Base-by-base conservation (phyloP, 92 coral and sea anemone genomes). In the Zoanthus sociatus region DNA sequence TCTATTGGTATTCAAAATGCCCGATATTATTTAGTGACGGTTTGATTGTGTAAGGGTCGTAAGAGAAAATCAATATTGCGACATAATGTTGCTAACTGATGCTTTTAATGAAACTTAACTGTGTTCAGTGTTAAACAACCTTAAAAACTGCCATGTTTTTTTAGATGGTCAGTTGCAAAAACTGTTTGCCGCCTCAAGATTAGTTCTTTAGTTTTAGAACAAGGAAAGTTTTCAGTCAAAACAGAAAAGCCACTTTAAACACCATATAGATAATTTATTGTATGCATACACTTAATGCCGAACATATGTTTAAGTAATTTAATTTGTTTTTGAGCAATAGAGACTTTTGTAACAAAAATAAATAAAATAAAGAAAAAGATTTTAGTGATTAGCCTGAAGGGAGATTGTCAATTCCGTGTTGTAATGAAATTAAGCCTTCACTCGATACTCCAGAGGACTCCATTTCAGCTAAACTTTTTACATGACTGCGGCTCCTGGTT, bases 201-300 rank as follows among this genome's bases (percentile, higher is more conserved):
- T 58, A 58, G 2, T 14, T 58, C 66, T 58, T 58, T 58, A 58
- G 66, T 6, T 11, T 1, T 11, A 58, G n/a, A 11, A 58, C n/a
- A 14, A 58, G n/a, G 66, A 58, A 2, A 58, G 16, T 11, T 14
- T 58, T 58, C 14, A 11, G 16, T 50, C 12, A 3, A 26, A 26
- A 50, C 10, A 50, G 55, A 7, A 50, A 50, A 37, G 42, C 7
- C 7, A 11, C 12, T 50, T 50, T 50, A 50, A 2, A 50, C 55
- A 50, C 5, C 42, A 37, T 50, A 11, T 50, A 11, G 55, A 32
- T 70, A 71, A 71, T 37, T 71, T 71, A 71, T 71, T 71, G 42
- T 71, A 71, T 33, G 76, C 76, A 71, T 13, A 42, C 46, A 26
- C 46, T 71, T 71, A 14, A 32, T 71, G 18, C 74, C 30, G 76